These are phyloP conservation scores for Ariolimax columbianus DNA, from an alignment of 2,888 invertebrate species.

Conservation along the genomic window DNA sequence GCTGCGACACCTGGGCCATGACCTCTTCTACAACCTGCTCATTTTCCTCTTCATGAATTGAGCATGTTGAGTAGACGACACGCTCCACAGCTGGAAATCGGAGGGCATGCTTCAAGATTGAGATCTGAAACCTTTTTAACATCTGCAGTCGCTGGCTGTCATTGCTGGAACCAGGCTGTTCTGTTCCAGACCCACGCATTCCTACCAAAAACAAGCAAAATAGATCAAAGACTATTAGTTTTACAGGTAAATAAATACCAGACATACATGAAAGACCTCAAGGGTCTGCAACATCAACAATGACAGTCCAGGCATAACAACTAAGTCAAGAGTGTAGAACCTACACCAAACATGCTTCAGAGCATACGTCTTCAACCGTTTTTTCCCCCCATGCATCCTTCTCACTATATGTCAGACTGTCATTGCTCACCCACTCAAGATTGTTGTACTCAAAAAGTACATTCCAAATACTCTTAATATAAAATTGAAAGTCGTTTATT, in stretches of 20 bases:
- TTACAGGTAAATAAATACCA: not conserved
- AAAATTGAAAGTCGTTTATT: too few species aligned
- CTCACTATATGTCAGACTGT: too few species aligned
- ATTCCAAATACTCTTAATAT: too few species aligned
- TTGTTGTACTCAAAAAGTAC: too few species aligned
- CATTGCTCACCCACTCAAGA: too few species aligned
- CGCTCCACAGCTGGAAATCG: conserved; percentile 90
- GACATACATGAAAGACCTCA: too few species aligned
- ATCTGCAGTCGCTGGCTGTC: conserved; percentile 62
- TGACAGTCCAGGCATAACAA: too few species aligned
- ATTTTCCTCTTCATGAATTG: conserved; percentile 89
- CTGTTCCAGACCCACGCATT: conserved; percentile 77
- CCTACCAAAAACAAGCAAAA: conserved; percentile 57
- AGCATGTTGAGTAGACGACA: conserved; percentile 98
- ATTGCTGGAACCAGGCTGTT: conserved; percentile 28
- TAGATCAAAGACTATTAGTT: not conserved
- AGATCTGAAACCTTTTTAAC: conserved; percentile 69
- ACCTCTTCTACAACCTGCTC: conserved; percentile 91
- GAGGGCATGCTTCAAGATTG: conserved; percentile 90
- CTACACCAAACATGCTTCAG: too few species aligned
- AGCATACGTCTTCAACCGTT: too few species aligned
- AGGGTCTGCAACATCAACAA: too few species aligned
- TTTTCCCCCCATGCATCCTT: too few species aligned
- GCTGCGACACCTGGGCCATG: conserved; percentile 79
- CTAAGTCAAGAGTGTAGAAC: too few species aligned